Conservation (phyloP, 1,140 invertebrate genomes). For the Steinernema feltiae region DNA sequence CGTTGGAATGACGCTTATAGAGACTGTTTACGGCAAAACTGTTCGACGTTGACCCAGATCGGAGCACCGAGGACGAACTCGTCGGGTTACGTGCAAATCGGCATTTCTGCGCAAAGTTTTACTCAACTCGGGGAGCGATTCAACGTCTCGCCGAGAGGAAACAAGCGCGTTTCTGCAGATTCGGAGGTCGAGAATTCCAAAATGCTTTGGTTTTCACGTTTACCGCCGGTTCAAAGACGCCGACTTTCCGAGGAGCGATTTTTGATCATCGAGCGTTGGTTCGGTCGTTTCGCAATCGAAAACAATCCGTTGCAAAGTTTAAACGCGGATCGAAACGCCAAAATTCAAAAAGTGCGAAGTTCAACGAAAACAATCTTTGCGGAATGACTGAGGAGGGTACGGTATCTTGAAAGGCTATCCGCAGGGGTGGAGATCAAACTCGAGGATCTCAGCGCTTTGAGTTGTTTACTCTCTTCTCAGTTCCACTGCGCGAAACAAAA, state of each 20-base stretch:
- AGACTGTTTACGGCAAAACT: background rate
- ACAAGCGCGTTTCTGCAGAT: background rate
- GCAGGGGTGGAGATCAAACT: too few species aligned
- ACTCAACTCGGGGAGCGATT: too few species aligned
- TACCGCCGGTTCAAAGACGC: background rate
- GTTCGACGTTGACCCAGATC: background rate
- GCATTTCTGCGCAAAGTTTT: background rate
- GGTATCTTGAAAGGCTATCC: background rate
- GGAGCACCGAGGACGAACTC: background rate
- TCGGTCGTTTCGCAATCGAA: slow-evolving; percentile 4
- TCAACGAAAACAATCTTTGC: too few species aligned
- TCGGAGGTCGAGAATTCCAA: background rate
- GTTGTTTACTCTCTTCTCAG: background rate
- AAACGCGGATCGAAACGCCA: too few species aligned
- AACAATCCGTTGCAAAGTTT: background rate
- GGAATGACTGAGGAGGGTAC: too few species aligned
- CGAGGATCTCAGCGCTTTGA: background rate
- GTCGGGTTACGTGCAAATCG: slow-evolving; percentile 1
- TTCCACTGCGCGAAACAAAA: background rate
- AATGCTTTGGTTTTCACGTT: background rate
- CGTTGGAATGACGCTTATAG: background rate
- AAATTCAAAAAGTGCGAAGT: too few species aligned
- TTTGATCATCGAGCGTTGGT: background rate
- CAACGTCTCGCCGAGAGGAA: background rate
- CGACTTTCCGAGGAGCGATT: background rate